These are phyloP conservation scores for Neoaliturus tenellus DNA, from an alignment of 2,888 invertebrate species.

Conservation along the genomic window DNA sequence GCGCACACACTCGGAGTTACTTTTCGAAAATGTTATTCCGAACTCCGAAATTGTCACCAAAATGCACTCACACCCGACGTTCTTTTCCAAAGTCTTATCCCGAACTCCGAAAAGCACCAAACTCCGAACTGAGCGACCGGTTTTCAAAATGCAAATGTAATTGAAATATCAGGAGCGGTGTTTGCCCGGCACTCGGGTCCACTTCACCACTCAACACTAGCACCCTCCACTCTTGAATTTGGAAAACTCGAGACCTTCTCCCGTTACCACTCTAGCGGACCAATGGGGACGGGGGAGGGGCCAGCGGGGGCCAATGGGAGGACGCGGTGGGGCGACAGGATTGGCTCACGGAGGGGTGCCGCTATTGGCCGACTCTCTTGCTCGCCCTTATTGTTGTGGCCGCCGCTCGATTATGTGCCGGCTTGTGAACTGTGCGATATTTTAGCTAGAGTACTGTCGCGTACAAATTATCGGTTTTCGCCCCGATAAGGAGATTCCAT, in stretches of 20 bases:
- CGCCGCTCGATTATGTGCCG: constrained; percentile 25
- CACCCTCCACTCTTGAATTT: constrained; percentile 56
- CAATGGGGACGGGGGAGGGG: constrained; percentile 54
- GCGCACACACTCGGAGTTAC: not conserved
- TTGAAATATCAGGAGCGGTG: constrained; percentile 51
- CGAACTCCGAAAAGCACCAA: not conserved
- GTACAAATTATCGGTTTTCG: constrained; percentile 22
- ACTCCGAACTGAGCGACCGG: not conserved
- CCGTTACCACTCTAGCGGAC: constrained; percentile 53
- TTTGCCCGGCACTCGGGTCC: constrained; percentile 53
- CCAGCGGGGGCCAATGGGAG: constrained; percentile 37
- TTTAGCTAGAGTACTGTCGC: constrained; percentile 21
- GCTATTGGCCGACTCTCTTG: constrained; percentile 10
- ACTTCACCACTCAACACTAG: constrained; percentile 53
- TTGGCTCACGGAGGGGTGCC: constrained; percentile 51
- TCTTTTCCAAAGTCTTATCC: not conserved
- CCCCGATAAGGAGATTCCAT: not conserved
- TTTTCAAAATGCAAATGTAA: constrained; percentile 53
- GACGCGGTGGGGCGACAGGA: constrained; percentile 12
- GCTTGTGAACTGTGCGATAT: constrained; percentile 4
- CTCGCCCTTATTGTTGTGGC: constrained; percentile 46
- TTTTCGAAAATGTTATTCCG: not conserved
- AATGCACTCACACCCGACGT: no score
- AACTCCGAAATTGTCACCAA: not conserved
- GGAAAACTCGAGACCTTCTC: constrained; percentile 55